These are phyloP conservation scores for Sphenopsis melanotis DNA, from an alignment of 2,797 vertebrate genomes.

Conservation along the genomic window DNA sequence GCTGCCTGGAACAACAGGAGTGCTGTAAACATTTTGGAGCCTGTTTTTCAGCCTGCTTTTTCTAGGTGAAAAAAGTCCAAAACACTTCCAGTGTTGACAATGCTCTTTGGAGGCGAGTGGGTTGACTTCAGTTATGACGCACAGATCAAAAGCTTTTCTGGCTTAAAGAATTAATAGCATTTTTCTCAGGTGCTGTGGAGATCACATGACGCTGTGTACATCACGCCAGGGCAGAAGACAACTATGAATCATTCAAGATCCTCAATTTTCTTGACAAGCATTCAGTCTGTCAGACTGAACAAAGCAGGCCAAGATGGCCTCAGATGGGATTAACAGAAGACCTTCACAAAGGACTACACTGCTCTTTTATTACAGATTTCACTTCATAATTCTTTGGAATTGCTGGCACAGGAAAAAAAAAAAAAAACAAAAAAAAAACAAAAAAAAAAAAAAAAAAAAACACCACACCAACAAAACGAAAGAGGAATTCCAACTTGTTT, in stretches of 20 bases:
- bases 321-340: background rate
- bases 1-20: background rate
- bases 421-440: background rate
- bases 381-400: background rate
- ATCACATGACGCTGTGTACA: background rate
- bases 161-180: background rate
- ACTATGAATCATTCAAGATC: conserved; percentile 20
- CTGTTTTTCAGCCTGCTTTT: background rate
- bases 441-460: background rate
- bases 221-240: background rate
- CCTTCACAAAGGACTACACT: background rate
- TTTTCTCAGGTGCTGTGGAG: background rate
- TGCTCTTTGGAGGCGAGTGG: background rate
- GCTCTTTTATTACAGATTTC: background rate
- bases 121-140: background rate
- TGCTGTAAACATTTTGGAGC: background rate
- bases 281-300: background rate
- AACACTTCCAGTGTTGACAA: background rate
- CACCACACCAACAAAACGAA: background rate
- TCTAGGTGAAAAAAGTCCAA: background rate
- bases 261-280: background rate
- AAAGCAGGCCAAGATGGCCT: background rate
- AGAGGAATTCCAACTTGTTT: background rate
- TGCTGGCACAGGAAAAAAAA: background rate
- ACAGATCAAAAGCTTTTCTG: background rate